Evolutionary conservation across 2,797 vertebrate species (phyloP).

Genomic region (Danio kyathit): DNA sequence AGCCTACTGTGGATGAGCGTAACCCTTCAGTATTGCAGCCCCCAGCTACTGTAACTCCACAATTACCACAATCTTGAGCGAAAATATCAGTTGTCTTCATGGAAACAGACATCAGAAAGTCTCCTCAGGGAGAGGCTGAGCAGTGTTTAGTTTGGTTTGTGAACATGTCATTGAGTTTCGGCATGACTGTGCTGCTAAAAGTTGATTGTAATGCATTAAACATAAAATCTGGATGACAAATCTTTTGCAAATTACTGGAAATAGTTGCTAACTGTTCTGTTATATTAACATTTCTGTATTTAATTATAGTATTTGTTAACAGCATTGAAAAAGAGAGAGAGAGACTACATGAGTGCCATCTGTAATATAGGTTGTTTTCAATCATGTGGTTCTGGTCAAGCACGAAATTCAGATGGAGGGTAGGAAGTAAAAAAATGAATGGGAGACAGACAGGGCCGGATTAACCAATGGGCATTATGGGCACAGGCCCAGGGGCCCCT

Average conservation of each 20-base stretch:
- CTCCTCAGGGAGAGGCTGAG: background rate
- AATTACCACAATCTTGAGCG: background rate
- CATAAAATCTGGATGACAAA: background rate
- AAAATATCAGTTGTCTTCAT: conserved; percentile 28
- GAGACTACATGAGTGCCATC: background rate
- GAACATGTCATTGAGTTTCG: background rate
- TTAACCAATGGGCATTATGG: no score
- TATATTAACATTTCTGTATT: background rate
- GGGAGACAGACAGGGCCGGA: no score
- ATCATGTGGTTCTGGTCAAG: no score
- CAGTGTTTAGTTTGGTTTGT: background rate
- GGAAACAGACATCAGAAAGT: conserved; percentile 10
- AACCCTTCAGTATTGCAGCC: background rate
- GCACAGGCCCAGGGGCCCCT: no score
- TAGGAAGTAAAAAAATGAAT: no score
- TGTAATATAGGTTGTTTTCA: no score
- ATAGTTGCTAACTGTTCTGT: background rate
- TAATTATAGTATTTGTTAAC: background rate
- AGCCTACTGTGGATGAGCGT: conserved; percentile 4
- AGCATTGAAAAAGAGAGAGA: background rate
- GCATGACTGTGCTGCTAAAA: background rate
- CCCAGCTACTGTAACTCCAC: background rate
- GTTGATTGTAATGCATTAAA: conserved; percentile 10
- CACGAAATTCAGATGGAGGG: no score
- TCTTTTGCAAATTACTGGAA: background rate